phyloP scores from a whole-genome alignment of 2,797 vertebrate genomes.

The Carduelis carduelis region DNA sequence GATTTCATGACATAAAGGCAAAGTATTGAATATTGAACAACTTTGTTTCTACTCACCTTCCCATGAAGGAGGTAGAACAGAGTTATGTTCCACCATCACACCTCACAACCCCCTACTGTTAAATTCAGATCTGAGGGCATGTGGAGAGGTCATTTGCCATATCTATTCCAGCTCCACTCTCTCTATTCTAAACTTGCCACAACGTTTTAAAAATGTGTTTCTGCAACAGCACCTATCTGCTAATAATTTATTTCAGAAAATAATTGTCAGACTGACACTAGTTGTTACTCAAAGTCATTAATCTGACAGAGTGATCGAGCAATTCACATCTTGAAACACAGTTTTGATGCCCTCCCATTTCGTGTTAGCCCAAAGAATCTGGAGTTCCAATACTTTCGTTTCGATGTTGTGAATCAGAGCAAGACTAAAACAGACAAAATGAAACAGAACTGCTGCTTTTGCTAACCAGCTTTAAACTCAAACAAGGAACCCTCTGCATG shows the following conservation, averaged over 20 bases:
- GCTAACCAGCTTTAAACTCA: background rate
- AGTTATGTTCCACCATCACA: background rate
- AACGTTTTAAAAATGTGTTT: background rate
- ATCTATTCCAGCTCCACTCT: background rate
- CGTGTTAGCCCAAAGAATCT: background rate
- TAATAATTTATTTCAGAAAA: background rate
- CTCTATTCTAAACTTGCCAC: background rate
- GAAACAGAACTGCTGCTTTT: background rate
- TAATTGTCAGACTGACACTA: background rate
- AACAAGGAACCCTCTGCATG: background rate
- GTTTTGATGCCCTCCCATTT: background rate
- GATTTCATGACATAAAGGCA: background rate
- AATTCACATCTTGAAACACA: background rate
- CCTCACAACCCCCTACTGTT: background rate
- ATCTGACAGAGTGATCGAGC: background rate
- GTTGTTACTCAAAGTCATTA: background rate
- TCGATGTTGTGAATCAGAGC: background rate
- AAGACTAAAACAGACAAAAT: background rate
- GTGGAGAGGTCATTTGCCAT: background rate
- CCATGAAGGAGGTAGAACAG: background rate
- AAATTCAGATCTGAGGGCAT: background rate
- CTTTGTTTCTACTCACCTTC: background rate
- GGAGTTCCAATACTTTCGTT: background rate
- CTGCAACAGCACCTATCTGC: background rate
- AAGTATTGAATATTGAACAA: background rate